Evolutionary conservation across 2,888 invertebrate genomes (phyloP).

Genomic region (Polydrusus cervinus): DNA sequence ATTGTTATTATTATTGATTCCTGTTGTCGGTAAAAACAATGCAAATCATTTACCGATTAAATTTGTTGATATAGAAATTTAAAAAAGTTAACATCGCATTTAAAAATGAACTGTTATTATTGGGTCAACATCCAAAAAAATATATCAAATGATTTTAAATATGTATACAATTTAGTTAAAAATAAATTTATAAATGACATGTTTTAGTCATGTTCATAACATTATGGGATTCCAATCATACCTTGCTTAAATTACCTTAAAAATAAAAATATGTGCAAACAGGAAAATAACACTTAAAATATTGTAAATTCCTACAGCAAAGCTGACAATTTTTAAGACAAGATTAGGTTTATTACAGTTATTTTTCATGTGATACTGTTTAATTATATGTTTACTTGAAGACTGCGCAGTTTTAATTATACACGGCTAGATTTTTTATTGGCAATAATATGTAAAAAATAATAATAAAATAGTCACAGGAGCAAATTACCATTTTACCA

Average conservation of each 20-base stretch:
- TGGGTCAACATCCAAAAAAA: neutral
- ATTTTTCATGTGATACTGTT: neutral
- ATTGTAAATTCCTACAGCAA: neutral
- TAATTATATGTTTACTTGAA: neutral
- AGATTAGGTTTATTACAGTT: neutral
- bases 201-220: neutral
- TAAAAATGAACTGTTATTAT: neutral
- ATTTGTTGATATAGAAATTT: neutral
- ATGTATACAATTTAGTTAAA: neutral
- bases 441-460: too few species aligned
- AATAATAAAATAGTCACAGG: too few species aligned
- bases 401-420: too few species aligned
- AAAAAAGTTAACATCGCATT: neutral
- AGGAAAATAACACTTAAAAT: neutral
- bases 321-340: neutral
- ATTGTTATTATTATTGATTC: neutral
- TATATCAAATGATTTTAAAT: neutral
- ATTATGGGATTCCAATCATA: neutral
- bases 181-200: neutral
- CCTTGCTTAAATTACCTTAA: neutral
- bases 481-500: too few species aligned
- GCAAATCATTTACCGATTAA: constrained; percentile 1
- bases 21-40: neutral
- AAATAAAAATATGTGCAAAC: neutral
- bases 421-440: too few species aligned